Percentiles rank a stretch among this genome's conserved stretches.
Conservation (phyloP, 1,140 invertebrate species). For the Nautilus pompilius region DNA sequence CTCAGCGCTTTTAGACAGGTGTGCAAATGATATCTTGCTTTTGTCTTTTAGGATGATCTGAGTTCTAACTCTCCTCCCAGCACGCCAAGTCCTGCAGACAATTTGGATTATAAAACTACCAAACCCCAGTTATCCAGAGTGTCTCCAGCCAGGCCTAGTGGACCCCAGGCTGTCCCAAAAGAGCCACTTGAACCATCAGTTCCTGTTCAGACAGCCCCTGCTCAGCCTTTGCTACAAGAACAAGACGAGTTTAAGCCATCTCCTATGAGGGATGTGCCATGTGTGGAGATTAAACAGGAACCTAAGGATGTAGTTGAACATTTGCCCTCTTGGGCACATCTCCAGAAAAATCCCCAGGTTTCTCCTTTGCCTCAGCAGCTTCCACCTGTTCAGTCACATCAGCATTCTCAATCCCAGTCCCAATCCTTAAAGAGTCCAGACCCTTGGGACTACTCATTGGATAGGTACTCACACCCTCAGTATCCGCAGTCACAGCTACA, state of each 20-base stretch:
- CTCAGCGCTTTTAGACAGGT: too few species aligned
- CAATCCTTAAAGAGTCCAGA: too few species aligned
- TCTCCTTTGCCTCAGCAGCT: too few species aligned
- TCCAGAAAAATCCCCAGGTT: too few species aligned
- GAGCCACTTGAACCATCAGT: background rate
- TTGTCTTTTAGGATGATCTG: constrained; percentile 35
- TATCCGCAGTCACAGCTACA: too few species aligned
- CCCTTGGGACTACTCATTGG: too few species aligned
- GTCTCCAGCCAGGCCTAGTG: background rate
- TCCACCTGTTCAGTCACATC: too few species aligned
- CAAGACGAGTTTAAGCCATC: background rate
- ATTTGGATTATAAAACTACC: constrained; percentile 11
- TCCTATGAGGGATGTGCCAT: background rate
- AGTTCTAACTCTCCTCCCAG: constrained; percentile 43
- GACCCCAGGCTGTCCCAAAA: background rate
- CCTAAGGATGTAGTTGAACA: background rate
- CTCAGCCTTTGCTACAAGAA: background rate
- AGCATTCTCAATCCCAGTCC: too few species aligned
- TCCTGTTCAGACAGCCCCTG: background rate
- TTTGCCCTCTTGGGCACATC: too few species aligned
- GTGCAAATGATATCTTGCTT: too few species aligned
- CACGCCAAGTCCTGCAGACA: constrained; percentile 41
- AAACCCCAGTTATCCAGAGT: background rate
- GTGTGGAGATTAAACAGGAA: background rate
- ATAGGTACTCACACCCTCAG: too few species aligned